Percentiles rank a stretch among this genome's conserved stretches.
Evolutionary conservation across 1,140 invertebrate genomes (phyloP).

Genomic region (Caerostris darwini): DNA sequence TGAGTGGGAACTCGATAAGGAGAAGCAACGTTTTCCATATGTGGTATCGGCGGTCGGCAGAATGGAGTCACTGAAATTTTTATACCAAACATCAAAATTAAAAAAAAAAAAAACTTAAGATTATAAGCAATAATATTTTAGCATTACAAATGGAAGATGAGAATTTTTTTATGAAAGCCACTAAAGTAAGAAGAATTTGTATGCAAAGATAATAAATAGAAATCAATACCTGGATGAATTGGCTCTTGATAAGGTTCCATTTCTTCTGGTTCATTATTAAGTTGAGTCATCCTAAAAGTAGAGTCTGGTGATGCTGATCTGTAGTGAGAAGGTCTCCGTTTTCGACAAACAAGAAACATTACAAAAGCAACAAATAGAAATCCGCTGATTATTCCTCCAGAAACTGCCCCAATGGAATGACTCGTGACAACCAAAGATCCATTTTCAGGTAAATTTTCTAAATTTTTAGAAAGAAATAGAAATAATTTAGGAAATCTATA

Average conservation of each 20-base stretch:
- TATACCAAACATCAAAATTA: neutral
- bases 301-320: slow-evolving; percentile 81
- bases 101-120: neutral
- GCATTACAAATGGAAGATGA: neutral
- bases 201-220: neutral
- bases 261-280: slow-evolving; percentile 84
- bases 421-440: slow-evolving; percentile 83
- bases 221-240: slow-evolving; percentile 63
- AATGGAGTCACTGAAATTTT: slow-evolving; percentile 80
- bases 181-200: neutral
- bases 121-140: neutral
- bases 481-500: neutral
- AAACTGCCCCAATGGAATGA: slow-evolving; percentile 86
- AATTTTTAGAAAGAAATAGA: slow-evolving; percentile 39
- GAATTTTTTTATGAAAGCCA: neutral
- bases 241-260: slow-evolving; percentile 81
- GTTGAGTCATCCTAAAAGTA: slow-evolving; percentile 82
- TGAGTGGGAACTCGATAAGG: slow-evolving; percentile 92
- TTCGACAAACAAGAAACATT: slow-evolving; percentile 85
- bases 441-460: slow-evolving; percentile 83
- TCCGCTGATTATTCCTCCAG: slow-evolving; percentile 86
- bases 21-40: slow-evolving; percentile 86
- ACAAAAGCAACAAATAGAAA: slow-evolving; percentile 85
- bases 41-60: slow-evolving; percentile 81
- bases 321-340: slow-evolving; percentile 81